Conservation (phyloP, 2,797 vertebrate genomes). For the Morus bassanus region DNA sequence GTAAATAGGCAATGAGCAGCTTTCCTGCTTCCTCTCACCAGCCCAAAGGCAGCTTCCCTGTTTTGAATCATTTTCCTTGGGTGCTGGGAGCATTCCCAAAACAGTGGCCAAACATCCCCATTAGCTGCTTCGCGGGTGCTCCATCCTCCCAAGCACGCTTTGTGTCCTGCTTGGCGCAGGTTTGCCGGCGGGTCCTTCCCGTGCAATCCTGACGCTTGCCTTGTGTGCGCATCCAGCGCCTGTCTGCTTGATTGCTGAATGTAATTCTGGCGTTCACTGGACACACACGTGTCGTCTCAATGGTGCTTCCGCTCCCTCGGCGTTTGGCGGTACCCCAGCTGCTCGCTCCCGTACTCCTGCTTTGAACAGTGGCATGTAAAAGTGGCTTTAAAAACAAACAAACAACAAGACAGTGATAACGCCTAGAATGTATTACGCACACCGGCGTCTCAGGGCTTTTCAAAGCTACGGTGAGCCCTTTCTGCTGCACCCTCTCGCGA, state of each 20-base stretch:
- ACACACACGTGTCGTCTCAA: accelerated
- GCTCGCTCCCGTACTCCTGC: not conserved
- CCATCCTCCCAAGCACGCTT: accelerated
- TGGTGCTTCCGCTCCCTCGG: not conserved
- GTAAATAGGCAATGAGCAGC: not conserved
- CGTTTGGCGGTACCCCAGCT: not conserved
- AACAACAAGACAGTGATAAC: accelerated
- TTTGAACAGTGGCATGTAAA: not conserved
- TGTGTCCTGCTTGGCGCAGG: accelerated
- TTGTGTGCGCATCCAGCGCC: not conserved
- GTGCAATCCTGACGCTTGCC: not conserved
- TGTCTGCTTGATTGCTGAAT: not conserved
- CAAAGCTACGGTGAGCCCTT: not conserved
- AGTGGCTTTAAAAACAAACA: not conserved
- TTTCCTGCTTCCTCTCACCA: not conserved
- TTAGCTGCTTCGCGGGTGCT: not conserved
- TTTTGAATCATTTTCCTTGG: not conserved
- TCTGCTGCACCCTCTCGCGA: not conserved
- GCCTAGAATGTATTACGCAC: not conserved
- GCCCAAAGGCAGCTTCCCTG: not conserved
- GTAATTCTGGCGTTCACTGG: not conserved
- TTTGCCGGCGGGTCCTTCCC: accelerated
- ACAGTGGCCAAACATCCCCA: not conserved
- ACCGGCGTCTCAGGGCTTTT: not conserved
- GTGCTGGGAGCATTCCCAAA: not conserved